These are phyloP conservation scores for Pseudochromis fuscus DNA, from an alignment of 2,797 vertebrate species.

Conservation along the genomic window DNA sequence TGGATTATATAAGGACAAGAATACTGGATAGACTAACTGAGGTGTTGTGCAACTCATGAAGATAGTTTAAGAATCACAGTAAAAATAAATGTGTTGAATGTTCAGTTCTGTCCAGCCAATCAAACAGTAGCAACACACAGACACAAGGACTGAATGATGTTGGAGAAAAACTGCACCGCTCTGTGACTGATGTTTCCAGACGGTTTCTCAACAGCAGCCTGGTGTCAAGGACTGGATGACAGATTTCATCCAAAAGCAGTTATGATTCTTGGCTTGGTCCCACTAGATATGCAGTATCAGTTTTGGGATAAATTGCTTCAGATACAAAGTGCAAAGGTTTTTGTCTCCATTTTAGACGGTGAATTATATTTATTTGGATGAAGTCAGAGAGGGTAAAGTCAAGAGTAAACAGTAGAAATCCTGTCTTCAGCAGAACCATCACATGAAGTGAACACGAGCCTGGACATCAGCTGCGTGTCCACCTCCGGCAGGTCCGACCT, in stretches of 20 bases:
- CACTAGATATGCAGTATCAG: slow-evolving; percentile 60
- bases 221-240: slow-evolving; percentile 53
- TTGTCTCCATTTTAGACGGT: slow-evolving; percentile 3
- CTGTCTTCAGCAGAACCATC: background rate
- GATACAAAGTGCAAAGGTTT: slow-evolving; percentile 52
- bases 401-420: background rate
- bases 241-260: slow-evolving; percentile 57
- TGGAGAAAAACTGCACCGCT: background rate
- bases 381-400: background rate
- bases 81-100: no score
- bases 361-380: slow-evolving; percentile 33
- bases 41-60: background rate
- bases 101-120: no score
- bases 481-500: background rate
- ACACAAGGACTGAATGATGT: background rate
- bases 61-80: background rate
- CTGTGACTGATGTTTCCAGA: background rate
- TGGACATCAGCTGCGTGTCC: background rate
- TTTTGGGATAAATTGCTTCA: slow-evolving; percentile 42
- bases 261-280: slow-evolving; percentile 52
- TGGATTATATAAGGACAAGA: slow-evolving; percentile 27
- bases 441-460: background rate
- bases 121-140: background rate
- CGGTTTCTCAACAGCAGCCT: slow-evolving; percentile 54
- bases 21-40: slow-evolving; percentile 2